Conservation (phyloP, 2,113 vertebrate genomes). For the Tetrao urogallus region DNA sequence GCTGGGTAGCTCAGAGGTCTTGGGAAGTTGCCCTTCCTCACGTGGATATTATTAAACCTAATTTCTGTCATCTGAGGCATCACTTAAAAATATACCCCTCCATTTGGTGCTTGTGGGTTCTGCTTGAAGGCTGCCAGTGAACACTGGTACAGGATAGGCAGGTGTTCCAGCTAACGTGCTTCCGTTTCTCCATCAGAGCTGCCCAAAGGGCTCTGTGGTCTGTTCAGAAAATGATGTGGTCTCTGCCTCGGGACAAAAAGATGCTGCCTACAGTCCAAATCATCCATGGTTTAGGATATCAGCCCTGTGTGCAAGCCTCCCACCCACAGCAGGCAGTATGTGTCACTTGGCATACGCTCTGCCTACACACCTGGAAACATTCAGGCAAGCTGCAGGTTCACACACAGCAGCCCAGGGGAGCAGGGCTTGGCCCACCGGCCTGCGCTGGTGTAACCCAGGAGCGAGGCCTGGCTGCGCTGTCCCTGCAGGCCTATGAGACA, state of each 20-base stretch:
- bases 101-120: background rate
- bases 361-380: background rate
- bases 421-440: background rate
- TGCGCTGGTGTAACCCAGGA: background rate
- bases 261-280: background rate
- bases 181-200: slow-evolving; percentile 16
- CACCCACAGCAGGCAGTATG: background rate
- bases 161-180: background rate
- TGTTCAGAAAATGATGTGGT: slow-evolving; percentile 7
- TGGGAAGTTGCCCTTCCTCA: background rate
- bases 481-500: background rate
- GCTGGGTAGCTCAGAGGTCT: background rate
- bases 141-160: background rate
- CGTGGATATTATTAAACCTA: background rate
- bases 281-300: background rate
- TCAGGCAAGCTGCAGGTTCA: background rate
- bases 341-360: background rate
- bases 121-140: background rate
- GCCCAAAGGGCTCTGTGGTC: background rate
- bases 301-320: background rate
- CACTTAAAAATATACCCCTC: background rate
- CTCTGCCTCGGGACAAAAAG: background rate
- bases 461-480: background rate
- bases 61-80: background rate
- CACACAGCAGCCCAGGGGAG: background rate